Evolutionary conservation across 2,797 vertebrate genomes (phyloP), one percentile per base, ranked within the genome.

Genomic region (Falco concolor): DNA sequence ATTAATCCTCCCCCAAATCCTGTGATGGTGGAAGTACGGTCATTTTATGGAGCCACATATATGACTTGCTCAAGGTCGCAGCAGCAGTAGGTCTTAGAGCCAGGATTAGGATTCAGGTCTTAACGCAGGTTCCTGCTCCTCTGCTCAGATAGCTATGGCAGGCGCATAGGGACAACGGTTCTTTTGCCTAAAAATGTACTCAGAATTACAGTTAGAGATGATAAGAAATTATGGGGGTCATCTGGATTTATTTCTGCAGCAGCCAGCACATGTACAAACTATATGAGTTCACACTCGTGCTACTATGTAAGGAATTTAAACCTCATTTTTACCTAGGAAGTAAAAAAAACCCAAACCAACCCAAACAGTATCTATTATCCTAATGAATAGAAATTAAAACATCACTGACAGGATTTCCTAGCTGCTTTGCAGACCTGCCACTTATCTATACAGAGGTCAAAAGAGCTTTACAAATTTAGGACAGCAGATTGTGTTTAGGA

Each of bases 401-500:
- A 64, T 67, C 12, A 77, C 9, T 77, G 40, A 42, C 47, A 90
- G 17, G 83, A 70, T 57, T 85, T 42, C 32, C 20, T 67, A 91
- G n/a, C 23, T 50, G 44, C 47, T 94, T 54, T 81, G 36, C 24
- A 76, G 54, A 84, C 23, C 40, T 90, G 47, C 28, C 6, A 22
- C 76, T 91, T 86, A 78, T 69, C 79, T 93, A 78, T 20, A 52
- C 3, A 81, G 34, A 40, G 38, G 50, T 92, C 79, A 59, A 72
- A 91, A 81, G 73, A 85, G 20, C 50, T 86, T 88, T 76, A 73
- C 12, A 75, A 80, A 89, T 85, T 89, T 59, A 92, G 73, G 56
- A 73, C 52, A 79, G 40, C 23, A 87, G 70, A 61, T 67, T 47
- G 49, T n/a, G 9, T 85, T 89, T 57, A 77, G n/a, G 45, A 64